Conservation (phyloP, 2,113 vertebrate species). For the Sterrhoptilus dennistouni region DNA sequence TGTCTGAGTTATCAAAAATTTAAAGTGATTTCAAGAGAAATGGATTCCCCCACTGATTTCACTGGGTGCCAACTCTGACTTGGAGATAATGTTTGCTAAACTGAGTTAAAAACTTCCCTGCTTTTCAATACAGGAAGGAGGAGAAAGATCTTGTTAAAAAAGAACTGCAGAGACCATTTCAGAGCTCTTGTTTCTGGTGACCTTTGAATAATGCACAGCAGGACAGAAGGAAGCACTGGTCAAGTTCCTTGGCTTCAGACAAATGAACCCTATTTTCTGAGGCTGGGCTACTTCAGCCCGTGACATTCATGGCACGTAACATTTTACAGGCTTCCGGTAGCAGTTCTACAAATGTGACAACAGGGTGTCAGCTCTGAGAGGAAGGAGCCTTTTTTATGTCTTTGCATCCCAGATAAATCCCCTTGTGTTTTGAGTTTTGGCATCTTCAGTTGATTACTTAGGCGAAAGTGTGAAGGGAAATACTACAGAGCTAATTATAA, state of each 20-base stretch:
- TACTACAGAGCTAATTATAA: slow-evolving; percentile 40
- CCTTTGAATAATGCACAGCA: not conserved
- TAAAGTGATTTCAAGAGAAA: not conserved
- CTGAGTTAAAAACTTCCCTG: not conserved
- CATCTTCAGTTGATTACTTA: slow-evolving; percentile 37
- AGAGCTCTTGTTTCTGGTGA: not conserved
- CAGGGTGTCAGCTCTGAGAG: not conserved
- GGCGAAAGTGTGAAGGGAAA: slow-evolving; percentile 54
- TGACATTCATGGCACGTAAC: not conserved
- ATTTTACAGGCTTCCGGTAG: not conserved
- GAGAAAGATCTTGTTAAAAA: not conserved
- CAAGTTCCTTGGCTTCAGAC: not conserved
- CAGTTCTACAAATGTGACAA: not conserved
- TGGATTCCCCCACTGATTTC: not conserved
- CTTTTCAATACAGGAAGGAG: not conserved
- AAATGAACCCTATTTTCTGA: not conserved
- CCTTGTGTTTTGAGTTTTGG: slow-evolving; percentile 10
- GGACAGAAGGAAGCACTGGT: not conserved
- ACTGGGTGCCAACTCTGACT: not conserved
- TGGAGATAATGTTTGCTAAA: not conserved
- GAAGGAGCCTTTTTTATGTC: not conserved
- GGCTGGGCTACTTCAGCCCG: not conserved
- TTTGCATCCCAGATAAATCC: slow-evolving; percentile 10
- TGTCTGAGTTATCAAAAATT: not conserved
- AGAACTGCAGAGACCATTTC: not conserved